Conservation (phyloP, 2,888 invertebrate genomes). For the Lumbricus terrestris region DNA sequence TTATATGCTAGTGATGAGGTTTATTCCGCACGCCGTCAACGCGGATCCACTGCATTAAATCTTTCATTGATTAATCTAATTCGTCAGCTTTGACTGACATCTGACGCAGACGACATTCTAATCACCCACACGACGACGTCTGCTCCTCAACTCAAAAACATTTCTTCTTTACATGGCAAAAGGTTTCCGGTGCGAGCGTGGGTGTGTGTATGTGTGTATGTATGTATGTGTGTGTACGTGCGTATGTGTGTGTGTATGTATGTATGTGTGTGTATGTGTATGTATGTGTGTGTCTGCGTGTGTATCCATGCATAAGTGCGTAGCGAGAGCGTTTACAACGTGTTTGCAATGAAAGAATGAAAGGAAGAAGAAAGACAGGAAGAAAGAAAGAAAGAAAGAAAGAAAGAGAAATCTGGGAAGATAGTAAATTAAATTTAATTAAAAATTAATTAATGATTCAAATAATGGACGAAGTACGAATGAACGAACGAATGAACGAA, state of each 20-base stretch:
- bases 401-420: background rate
- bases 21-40: background rate
- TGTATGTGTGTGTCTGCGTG: background rate
- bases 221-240: background rate
- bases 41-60: conserved; percentile 3
- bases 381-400: too few relatives aligned
- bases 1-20: background rate
- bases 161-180: too few relatives aligned
- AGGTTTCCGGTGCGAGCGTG: too few relatives aligned
- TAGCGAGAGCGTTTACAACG: too few relatives aligned
- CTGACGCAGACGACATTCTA: background rate
- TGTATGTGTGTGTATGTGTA: background rate
- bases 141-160: too few relatives aligned
- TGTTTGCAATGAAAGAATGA: background rate
- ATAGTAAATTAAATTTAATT: too few relatives aligned
- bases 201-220: background rate
- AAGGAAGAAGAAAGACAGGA: background rate
- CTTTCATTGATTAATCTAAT: background rate
- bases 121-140: too few relatives aligned
- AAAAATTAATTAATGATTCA: too few relatives aligned
- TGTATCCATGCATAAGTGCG: background rate
- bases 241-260: background rate
- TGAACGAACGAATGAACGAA: too few relatives aligned
- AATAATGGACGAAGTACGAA: too few relatives aligned
- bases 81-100: background rate